These are phyloP conservation scores for Mastacembelus armatus DNA, from an alignment of 2,797 vertebrate species.

Conservation along the genomic window DNA sequence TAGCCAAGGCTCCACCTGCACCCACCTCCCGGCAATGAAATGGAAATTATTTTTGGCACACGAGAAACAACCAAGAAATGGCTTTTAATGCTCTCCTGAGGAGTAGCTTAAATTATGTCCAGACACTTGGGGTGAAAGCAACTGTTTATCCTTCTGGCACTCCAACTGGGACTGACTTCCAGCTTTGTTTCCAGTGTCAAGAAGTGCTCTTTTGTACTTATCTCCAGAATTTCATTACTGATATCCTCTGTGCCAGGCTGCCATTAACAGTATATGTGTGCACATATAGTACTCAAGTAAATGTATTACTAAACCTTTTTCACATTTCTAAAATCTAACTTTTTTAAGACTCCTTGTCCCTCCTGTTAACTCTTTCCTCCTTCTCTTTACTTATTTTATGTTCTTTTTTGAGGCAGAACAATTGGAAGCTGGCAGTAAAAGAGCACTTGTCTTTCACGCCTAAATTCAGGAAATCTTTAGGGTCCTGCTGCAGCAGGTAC, in stretches of 20 bases:
- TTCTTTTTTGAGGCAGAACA: slow-evolving; percentile 1
- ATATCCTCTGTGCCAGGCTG: neutral
- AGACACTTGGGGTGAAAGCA: slow-evolving; percentile 41
- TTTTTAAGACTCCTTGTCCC: neutral
- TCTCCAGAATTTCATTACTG: slow-evolving; percentile 2
- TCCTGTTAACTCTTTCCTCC: neutral
- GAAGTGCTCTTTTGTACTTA: slow-evolving; percentile 17
- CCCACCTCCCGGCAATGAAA: neutral
- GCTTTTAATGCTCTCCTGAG: slow-evolving; percentile 26
- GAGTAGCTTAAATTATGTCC: slow-evolving; percentile 49
- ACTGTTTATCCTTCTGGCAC: slow-evolving; percentile 42
- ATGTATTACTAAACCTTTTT: neutral
- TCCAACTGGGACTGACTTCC: slow-evolving; percentile 25
- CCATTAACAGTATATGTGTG: neutral
- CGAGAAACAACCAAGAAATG: slow-evolving; percentile 7
- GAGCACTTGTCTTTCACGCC: neutral
- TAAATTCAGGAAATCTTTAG: slow-evolving; percentile 29
- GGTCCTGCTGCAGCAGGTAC: slow-evolving; percentile 9
- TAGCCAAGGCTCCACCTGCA: neutral
- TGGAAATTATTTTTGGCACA: slow-evolving; percentile 9
- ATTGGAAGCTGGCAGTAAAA: slow-evolving; percentile 5
- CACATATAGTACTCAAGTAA: neutral
- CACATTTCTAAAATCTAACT: neutral
- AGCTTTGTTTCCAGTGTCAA: slow-evolving; percentile 21
- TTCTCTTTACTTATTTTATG: neutral